Conservation (phyloP, 37 sponge, comb jelly and placozoan species). For the Halichondria panicea region DNA sequence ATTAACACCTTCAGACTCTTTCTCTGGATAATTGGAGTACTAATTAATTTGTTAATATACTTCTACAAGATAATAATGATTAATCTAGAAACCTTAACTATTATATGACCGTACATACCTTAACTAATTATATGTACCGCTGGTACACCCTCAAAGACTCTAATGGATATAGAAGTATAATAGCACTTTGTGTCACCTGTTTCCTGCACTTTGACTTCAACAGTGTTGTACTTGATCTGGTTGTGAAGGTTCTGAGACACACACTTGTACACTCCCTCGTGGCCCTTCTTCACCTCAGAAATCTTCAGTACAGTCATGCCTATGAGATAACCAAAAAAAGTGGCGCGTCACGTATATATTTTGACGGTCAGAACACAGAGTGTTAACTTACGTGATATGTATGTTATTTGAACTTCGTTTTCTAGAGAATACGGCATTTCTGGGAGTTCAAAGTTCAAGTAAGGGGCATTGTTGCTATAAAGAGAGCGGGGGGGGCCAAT, state of each 20-base stretch:
- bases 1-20: too few relatives aligned
- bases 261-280: constrained; percentile 26
- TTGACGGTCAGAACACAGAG: background rate
- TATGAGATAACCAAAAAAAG: background rate
- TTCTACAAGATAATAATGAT: background rate
- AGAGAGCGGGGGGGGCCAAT: background rate
- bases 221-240: background rate
- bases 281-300: background rate
- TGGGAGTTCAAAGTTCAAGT: constrained; percentile 26
- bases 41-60: too few relatives aligned
- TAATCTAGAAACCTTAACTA: background rate
- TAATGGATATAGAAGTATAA: too few relatives aligned
- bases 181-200: background rate
- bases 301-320: constrained; percentile 12
- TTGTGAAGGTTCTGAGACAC: background rate
- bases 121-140: background rate
- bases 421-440: background rate
- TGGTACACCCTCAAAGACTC: background rate
- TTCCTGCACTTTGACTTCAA: background rate
- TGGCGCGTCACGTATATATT: background rate
- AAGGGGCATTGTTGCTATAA: background rate
- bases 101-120: background rate
- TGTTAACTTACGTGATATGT: constrained; percentile 6
- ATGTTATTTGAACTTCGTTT: background rate
- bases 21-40: too few relatives aligned